Percentiles rank a stretch among this genome's conserved stretches.
Conservation (phyloP, 2,797 vertebrate species). For the Sciurus carolinensis region DNA sequence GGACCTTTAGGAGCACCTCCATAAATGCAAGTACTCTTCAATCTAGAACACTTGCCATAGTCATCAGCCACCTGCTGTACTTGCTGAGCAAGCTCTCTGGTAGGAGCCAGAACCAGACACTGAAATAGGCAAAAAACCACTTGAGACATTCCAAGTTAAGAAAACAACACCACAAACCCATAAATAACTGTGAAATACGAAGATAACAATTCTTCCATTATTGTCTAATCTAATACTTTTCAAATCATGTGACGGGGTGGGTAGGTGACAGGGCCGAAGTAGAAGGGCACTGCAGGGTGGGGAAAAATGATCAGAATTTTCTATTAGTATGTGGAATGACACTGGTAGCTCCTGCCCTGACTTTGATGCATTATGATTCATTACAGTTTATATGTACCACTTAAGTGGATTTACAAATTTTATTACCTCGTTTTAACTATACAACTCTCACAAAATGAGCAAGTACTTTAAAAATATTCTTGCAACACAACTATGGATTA, state of each 20-base stretch:
- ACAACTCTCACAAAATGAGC: neutral
- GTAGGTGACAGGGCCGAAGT: neutral
- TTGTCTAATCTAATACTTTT: neutral
- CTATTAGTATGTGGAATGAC: neutral
- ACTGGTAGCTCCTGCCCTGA: neutral
- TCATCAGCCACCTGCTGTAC: conserved; percentile 98
- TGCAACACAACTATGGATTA: conserved; percentile 15
- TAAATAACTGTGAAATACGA: neutral
- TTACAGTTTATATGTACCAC: neutral
- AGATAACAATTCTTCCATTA: neutral
- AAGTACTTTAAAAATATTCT: neutral
- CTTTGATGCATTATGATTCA: neutral
- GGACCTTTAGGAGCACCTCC: conserved; percentile 96
- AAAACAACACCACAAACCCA: neutral
- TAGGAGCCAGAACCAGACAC: conserved; percentile 98
- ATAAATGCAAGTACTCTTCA: conserved; percentile 99
- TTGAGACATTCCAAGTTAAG: conserved; percentile 6
- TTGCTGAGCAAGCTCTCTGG: conserved; percentile 98
- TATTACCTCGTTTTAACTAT: conserved; percentile 2
- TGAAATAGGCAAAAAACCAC: conserved; percentile 79
- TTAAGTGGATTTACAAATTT: neutral
- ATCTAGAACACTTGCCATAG: conserved; percentile 96
- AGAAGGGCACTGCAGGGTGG: neutral
- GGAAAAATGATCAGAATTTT: neutral
- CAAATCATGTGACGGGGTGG: neutral